These are phyloP conservation scores for Bovichtus variegatus DNA, from an alignment of 2,797 vertebrate species.

Conservation along the genomic window DNA sequence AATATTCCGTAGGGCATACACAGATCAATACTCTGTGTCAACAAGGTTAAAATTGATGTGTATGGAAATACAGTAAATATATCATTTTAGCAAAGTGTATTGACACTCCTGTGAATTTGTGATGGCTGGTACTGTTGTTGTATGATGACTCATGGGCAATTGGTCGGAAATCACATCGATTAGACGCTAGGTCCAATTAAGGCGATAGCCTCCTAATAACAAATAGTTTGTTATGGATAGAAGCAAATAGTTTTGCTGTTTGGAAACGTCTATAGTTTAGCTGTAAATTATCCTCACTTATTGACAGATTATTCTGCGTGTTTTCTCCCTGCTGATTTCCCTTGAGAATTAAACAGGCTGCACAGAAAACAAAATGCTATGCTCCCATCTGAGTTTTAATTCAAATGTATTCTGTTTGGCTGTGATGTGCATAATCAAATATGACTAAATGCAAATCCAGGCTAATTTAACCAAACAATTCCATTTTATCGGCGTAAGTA, in stretches of 20 bases:
- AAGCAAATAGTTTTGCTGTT: constrained; percentile 71
- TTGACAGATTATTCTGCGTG: constrained; percentile 73
- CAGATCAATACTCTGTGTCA: constrained; percentile 70
- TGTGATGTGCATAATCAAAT: constrained; percentile 48
- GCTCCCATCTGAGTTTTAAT: constrained; percentile 47
- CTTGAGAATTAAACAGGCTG: constrained; percentile 50
- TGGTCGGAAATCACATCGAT: constrained; percentile 75
- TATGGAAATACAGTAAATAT: constrained; percentile 72
- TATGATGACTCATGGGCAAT: constrained; percentile 72
- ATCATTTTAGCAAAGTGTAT: constrained; percentile 73
- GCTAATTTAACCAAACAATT: constrained; percentile 44
- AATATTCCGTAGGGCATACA: constrained; percentile 48
- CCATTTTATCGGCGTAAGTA: constrained; percentile 4
- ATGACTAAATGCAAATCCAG: constrained; percentile 34
- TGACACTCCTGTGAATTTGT: constrained; percentile 73
- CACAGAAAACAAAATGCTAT: constrained; percentile 34
- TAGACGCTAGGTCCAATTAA: constrained; percentile 76
- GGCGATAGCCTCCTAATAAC: constrained; percentile 55
- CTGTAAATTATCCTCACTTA: constrained; percentile 76
- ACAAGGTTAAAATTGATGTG: constrained; percentile 62
- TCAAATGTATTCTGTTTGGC: constrained; percentile 48
- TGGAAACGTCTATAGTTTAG: constrained; percentile 62
- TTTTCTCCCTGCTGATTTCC: constrained; percentile 77
- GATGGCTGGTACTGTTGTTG: constrained; percentile 65
- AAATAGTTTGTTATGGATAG: constrained; percentile 63